Evolutionary conservation across 2,888 invertebrate species (phyloP).

Genomic region (Orgyia antiqua): DNA sequence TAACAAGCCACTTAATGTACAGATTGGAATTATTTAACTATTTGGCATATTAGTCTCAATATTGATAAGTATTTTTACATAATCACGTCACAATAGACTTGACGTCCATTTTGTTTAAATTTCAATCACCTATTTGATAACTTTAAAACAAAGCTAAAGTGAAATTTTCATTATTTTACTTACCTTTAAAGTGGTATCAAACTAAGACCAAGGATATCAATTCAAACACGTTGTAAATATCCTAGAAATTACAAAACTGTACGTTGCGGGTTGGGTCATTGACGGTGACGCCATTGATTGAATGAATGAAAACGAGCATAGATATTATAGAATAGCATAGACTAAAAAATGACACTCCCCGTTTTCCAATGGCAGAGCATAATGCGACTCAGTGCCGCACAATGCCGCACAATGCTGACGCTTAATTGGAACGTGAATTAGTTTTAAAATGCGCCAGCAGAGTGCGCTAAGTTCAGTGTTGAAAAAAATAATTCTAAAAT

Average conservation of each 20-base stretch:
- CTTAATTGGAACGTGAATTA: no score
- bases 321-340: no score
- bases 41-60: constrained; percentile 3
- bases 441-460: no score
- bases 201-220: constrained; percentile 24
- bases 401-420: no score
- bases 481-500: no score
- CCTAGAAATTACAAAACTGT: constrained; percentile 42
- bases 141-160: constrained; percentile 2
- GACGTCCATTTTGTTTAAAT: constrained; percentile 73
- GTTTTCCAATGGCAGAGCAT: no score
- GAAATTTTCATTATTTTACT: constrained; percentile 23
- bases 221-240: constrained; percentile 28
- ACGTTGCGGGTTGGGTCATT: constrained; percentile 58
- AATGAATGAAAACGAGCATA: constrained; percentile 4
- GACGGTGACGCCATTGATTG: constrained; percentile 67
- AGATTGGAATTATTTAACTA: neutral
- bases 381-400: no score
- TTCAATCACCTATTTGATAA: constrained; percentile 20
- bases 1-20: neutral
- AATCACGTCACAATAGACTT: constrained; percentile 67
- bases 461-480: no score
- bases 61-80: constrained; percentile 53
- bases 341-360: no score
- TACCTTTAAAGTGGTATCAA: constrained; percentile 35